phyloP scores from a whole-genome alignment of 2,797 vertebrate genomes.

The Somateria mollissima region DNA sequence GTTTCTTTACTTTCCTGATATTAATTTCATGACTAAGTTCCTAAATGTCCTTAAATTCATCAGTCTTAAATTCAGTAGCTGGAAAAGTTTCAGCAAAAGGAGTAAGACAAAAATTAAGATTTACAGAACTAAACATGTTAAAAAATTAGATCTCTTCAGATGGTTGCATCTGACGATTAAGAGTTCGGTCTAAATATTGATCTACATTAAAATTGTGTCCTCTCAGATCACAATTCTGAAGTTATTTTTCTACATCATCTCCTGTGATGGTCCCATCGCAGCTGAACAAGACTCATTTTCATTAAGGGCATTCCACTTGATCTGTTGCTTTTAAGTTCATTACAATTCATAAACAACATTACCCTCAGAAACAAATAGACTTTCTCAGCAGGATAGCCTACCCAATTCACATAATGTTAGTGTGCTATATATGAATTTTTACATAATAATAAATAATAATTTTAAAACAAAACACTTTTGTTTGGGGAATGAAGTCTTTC shows the following conservation, averaged over 20 bases:
- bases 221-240: not conserved
- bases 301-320: not conserved
- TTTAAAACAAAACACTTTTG: not conserved
- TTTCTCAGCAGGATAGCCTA: not conserved
- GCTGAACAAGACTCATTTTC: not conserved
- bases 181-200: not conserved
- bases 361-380: not conserved
- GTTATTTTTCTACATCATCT: not conserved
- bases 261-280: not conserved
- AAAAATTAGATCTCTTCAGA: not conserved
- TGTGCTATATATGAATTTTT: not conserved
- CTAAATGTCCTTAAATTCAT: not conserved
- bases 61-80: not conserved
- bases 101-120: not conserved
- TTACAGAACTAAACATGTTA: not conserved
- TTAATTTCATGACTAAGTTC: not conserved
- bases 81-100: not conserved
- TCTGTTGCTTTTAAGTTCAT: not conserved
- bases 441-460: not conserved
- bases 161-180: not conserved
- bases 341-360: not conserved
- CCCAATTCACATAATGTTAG: not conserved
- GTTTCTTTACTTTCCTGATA: not conserved
- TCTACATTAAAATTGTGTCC: not conserved
- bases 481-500: not conserved